Evolutionary conservation across 2,113 vertebrate species (phyloP), one percentile per base, ranked within the genome.

Genomic region (Nesoenas mayeri): DNA sequence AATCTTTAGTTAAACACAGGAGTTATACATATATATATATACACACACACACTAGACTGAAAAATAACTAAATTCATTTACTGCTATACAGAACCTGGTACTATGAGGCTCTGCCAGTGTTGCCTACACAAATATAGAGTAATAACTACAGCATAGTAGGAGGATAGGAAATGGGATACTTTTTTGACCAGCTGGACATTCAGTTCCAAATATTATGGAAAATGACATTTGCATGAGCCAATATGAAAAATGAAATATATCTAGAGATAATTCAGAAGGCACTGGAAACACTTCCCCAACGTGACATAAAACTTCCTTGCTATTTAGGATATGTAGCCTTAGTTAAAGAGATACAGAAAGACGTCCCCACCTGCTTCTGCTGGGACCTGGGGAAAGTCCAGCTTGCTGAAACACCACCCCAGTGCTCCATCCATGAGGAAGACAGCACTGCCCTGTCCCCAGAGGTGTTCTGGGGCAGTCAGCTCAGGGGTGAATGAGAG

Each of bases 401-500:
- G 12, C 48, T 51, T 15, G 15, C 8, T 24, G 13, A 20, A 44
- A 4, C 32, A 4, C 25, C 67, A 28, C 17, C 34, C 7, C 34
- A 1, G 12, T 7, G 16, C 64, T 56, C 34, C 24, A 8, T 13
- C 8, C 65, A 21, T 1, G 2, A 12, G 3, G n/a, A 48, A 32
- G 54, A 17, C 31, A 31, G 38, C 12, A 12, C 12, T 16, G 20
- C 51, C 26, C 56, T n/a, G 29, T 16, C 73, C 11, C 1, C 0
- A 29, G 34, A 58, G 14, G 7, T 19, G 5, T 26, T 8, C 53
- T 18, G 25, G 32, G 48, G 15, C 4, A 5, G 36, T 26, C 71
- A 48, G 51, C 38, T 50, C 40, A 44, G 74, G 4, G 26, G 20
- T 11, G 21, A 18, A 40, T 2, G 21, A 47, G 36, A n/a, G 34